These are phyloP conservation scores for Theristicus caerulescens DNA, from an alignment of 2,113 vertebrate genomes.

Conservation along the genomic window DNA sequence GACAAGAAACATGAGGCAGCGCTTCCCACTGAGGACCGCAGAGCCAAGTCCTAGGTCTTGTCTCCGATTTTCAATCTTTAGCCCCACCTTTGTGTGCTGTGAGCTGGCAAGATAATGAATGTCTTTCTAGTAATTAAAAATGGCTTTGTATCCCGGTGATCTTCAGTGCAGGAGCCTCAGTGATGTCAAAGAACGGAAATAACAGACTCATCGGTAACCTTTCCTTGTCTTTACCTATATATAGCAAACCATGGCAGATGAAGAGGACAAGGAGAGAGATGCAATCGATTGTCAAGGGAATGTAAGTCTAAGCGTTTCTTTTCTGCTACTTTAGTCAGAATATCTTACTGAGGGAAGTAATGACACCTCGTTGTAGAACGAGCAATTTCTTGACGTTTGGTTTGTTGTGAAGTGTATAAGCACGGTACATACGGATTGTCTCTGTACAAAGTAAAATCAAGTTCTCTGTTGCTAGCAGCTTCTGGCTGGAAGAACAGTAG, in stretches of 20 bases:
- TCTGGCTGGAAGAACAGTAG: neutral
- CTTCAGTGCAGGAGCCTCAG: neutral
- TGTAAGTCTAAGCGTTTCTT: conserved; percentile 68
- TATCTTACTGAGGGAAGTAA: neutral
- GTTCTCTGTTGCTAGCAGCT: neutral
- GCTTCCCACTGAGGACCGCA: fast-evolving
- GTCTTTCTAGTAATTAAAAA: neutral
- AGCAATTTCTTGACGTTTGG: neutral
- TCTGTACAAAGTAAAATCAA: neutral
- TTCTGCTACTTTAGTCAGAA: neutral
- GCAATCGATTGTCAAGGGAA: conserved; percentile 72
- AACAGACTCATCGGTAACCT: neutral
- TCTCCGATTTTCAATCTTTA: neutral
- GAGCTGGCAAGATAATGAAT: neutral
- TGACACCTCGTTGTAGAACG: neutral
- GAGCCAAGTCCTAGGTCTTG: neutral
- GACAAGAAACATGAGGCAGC: neutral
- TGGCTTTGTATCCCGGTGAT: neutral
- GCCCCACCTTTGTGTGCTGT: neutral
- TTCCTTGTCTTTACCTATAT: conserved; percentile 48
- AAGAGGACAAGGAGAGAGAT: conserved; percentile 77
- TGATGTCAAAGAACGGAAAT: neutral
- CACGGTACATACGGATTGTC: neutral
- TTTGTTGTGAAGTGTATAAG: neutral
- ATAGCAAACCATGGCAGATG: conserved; percentile 73